Conservation (phyloP, 2,797 vertebrate genomes). For the Hoplostethus mediterraneus region DNA sequence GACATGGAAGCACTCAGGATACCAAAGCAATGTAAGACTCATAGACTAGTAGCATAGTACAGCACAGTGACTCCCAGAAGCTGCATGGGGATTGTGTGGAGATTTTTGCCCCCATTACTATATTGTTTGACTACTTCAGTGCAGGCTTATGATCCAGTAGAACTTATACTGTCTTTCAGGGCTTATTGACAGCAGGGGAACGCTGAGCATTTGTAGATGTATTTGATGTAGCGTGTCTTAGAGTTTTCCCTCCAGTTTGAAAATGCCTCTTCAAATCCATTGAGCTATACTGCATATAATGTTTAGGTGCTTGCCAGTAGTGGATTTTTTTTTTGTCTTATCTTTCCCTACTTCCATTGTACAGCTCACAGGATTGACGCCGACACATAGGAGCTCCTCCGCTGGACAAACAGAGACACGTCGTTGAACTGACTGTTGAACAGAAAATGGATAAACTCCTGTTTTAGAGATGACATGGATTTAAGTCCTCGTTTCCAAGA, state of each 20-base stretch:
- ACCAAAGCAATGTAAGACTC: constrained; percentile 98
- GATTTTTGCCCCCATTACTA: background rate
- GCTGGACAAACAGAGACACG: constrained; percentile 47
- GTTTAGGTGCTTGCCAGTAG: background rate
- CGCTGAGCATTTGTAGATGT: constrained; percentile 10
- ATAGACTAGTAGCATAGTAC: background rate
- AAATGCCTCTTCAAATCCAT: constrained; percentile 11
- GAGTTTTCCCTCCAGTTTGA: constrained; percentile 14
- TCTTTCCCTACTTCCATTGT: constrained; percentile 41
- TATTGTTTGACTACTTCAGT: constrained; percentile 12
- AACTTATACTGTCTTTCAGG: constrained; percentile 4
- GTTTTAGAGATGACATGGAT: constrained; percentile 73
- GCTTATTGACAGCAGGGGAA: constrained; percentile 10
- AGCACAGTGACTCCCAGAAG: background rate
- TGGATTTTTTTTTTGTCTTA: constrained; percentile 18
- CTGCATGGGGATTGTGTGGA: background rate
- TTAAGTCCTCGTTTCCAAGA: constrained; percentile 66
- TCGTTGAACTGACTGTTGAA: constrained; percentile 64
- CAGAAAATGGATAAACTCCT: constrained; percentile 66
- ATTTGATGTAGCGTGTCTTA: constrained; percentile 25
- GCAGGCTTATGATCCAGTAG: constrained; percentile 12
- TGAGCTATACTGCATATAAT: constrained; percentile 5
- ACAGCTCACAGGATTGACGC: constrained; percentile 97
- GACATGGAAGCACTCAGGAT: constrained; percentile 96
- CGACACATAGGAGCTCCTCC: constrained; percentile 87